These are phyloP conservation scores for Agriopis aurantiaria DNA, from an alignment of 2,888 invertebrate genomes.

Conservation along the genomic window DNA sequence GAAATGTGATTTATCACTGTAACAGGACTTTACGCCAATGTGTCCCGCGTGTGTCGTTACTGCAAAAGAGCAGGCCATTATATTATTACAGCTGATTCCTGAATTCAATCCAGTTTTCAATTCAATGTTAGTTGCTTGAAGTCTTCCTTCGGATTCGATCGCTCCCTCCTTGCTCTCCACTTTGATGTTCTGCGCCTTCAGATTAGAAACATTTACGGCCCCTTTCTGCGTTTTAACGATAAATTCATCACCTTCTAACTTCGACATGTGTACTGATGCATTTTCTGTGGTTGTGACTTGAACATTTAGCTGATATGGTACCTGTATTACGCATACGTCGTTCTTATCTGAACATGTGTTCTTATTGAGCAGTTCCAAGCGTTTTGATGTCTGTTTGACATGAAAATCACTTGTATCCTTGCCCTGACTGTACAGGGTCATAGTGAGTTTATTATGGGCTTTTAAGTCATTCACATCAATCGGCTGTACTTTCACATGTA, in stretches of 20 bases:
- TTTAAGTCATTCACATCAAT: slow-evolving; percentile 78
- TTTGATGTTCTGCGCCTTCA: slow-evolving; percentile 77
- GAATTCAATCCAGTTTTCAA: slow-evolving; percentile 75
- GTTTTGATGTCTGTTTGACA: slow-evolving; percentile 80
- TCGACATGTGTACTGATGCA: slow-evolving; percentile 75
- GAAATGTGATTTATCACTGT: slow-evolving; percentile 80
- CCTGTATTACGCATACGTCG: slow-evolving; percentile 80
- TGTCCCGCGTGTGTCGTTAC: slow-evolving; percentile 77
- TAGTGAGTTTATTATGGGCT: slow-evolving; percentile 78
- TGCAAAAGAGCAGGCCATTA: slow-evolving; percentile 74
- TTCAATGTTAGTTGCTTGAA: slow-evolving; percentile 76
- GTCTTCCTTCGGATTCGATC: slow-evolving; percentile 69
- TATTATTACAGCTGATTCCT: slow-evolving; percentile 74
- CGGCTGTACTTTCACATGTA: slow-evolving; percentile 81
- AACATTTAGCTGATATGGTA: slow-evolving; percentile 81
- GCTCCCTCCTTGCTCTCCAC: slow-evolving; percentile 74
- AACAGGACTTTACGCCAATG: slow-evolving; percentile 79
- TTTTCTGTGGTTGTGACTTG: slow-evolving; percentile 77
- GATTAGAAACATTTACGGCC: slow-evolving; percentile 64
- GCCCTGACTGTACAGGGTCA: slow-evolving; percentile 80
- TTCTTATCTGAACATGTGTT: slow-evolving; percentile 73
- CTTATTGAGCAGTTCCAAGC: slow-evolving; percentile 78
- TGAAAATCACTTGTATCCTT: slow-evolving; percentile 79
- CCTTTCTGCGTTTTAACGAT: slow-evolving; percentile 80
- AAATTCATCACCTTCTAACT: slow-evolving; percentile 79